These are phyloP conservation scores for Orycteropus afer DNA, from an alignment of 2,113 vertebrate species.

Conservation along the genomic window DNA sequence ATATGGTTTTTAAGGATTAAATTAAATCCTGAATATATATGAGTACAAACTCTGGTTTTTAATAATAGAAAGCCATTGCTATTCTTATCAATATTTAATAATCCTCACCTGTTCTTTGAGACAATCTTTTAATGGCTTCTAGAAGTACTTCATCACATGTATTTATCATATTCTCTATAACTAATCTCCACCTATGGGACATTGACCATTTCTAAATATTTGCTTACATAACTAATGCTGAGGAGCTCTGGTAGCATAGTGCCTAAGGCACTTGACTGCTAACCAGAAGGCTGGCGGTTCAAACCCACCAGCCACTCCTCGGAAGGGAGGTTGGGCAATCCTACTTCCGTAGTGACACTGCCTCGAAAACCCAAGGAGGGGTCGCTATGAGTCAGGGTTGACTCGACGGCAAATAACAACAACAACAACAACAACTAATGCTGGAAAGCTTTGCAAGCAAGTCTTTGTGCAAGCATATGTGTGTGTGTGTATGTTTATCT, in stretches of 20 bases:
- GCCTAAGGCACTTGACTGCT: no score
- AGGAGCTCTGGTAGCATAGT: background rate
- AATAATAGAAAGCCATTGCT: background rate
- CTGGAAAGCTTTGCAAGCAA: background rate
- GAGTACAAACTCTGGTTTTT: background rate
- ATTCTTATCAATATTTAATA: background rate
- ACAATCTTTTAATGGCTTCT: background rate
- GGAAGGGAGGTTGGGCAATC: no score
- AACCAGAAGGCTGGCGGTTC: no score
- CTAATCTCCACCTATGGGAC: background rate
- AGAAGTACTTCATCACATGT: background rate
- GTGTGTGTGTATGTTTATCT: no score
- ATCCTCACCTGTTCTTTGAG: background rate
- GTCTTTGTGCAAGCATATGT: background rate
- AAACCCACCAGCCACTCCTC: no score
- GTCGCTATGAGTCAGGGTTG: no score
- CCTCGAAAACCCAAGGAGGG: no score
- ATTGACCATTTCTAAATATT: constrained; percentile 27
- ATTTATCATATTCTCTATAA: background rate
- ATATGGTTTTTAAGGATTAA: constrained; percentile 33
- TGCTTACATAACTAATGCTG: background rate
- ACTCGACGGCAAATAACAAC: no score
- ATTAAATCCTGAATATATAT: constrained; percentile 13
- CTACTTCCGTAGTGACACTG: no score
- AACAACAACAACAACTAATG: no score